These are phyloP conservation scores for Phrynocephalus guinanensis DNA, from an alignment of 2,797 vertebrate species.

Conservation along the genomic window DNA sequence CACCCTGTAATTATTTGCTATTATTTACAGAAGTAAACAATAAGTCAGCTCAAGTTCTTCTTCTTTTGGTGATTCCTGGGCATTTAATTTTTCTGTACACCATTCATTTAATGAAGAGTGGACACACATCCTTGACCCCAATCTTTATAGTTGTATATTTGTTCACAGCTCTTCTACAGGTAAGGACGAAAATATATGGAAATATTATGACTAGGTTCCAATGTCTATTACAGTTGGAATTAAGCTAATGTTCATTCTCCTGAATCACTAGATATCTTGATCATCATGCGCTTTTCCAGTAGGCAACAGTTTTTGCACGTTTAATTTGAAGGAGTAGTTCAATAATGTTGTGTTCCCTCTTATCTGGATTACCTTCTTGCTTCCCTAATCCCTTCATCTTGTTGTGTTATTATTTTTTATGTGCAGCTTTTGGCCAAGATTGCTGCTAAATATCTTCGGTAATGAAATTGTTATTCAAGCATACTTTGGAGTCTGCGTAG, in stretches of 20 bases:
- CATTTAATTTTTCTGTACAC: constrained; percentile 95
- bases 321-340: background rate
- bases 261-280: background rate
- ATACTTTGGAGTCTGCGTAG: constrained; percentile 2
- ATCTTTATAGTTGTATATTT: constrained; percentile 91
- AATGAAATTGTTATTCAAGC: constrained; percentile 24
- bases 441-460: constrained; percentile 37
- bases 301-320: background rate
- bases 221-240: background rate
- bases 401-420: background rate
- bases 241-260: background rate
- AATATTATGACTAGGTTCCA: constrained; percentile 8
- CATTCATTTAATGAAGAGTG: constrained; percentile 96
- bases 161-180: constrained; percentile 92
- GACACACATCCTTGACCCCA: constrained; percentile 91
- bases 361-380: background rate
- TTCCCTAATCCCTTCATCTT: background rate
- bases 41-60: constrained; percentile 93
- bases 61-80: constrained; percentile 90
- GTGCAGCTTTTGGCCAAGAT: constrained; percentile 5
- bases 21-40: constrained; percentile 88
- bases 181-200: constrained; percentile 73
- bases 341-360: background rate
- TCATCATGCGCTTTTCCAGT: constrained; percentile 28
- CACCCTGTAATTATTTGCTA: constrained; percentile 12